Percentiles rank a stretch among this genome's conserved stretches.
Conservation (phyloP, 2,113 vertebrate species). For the Leucoraja erinaceus region DNA sequence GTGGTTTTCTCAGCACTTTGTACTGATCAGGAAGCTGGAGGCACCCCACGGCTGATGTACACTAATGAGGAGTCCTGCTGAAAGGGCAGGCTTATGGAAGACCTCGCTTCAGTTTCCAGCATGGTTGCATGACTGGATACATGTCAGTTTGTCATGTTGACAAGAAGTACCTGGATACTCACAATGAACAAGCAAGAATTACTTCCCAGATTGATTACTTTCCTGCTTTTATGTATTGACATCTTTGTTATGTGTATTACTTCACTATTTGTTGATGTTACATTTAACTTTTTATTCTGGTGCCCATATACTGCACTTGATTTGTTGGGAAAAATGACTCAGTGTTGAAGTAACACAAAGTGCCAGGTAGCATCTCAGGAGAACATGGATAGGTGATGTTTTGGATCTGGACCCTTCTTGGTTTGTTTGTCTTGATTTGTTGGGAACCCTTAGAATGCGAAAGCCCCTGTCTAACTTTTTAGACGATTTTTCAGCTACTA, state of each 20-base stretch:
- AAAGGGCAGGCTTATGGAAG: background rate
- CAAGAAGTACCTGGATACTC: background rate
- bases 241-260: background rate
- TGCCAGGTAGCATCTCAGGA: too few species aligned
- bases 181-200: background rate
- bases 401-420: too few species aligned
- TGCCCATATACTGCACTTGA: too few species aligned
- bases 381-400: too few species aligned
- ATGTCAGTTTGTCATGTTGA: background rate
- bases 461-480: too few species aligned
- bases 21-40: background rate
- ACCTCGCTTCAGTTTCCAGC: background rate
- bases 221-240: background rate
- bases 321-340: too few species aligned
- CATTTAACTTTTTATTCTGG: too few species aligned
- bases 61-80: background rate
- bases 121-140: background rate
- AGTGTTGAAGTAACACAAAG: too few species aligned
- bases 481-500: too few species aligned
- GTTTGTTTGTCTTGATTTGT: too few species aligned
- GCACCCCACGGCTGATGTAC: background rate
- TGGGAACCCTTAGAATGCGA: too few species aligned
- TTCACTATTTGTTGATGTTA: background rate
- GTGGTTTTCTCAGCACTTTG: background rate
- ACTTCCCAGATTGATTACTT: background rate